Percentiles rank a stretch among this genome's conserved stretches.
Conservation (phyloP, 2,888 invertebrate species). For the Netelia melanura region DNA sequence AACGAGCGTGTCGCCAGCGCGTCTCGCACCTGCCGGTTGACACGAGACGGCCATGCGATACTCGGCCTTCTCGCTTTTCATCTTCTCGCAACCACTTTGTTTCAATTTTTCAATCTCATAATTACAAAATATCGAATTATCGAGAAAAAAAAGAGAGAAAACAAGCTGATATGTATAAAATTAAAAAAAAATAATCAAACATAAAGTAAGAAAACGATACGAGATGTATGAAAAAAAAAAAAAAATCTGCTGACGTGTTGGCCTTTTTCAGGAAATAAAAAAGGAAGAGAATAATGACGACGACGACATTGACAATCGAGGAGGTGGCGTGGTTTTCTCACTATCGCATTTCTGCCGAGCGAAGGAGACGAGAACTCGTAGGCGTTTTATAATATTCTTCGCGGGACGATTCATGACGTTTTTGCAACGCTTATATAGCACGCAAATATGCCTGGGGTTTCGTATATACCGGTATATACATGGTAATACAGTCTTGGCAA, state of each 20-base stretch:
- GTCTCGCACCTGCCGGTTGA: conserved; percentile 80
- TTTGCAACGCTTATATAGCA: conserved; percentile 20
- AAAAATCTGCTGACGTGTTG: background rate
- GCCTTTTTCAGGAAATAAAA: conserved; percentile 12
- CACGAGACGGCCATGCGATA: conserved; percentile 59
- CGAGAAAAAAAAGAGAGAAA: background rate
- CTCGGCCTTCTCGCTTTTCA: conserved; percentile 56
- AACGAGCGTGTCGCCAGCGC: conserved; percentile 68
- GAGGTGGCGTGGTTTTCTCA: conserved; percentile 17
- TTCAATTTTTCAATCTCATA: conserved; percentile 23
- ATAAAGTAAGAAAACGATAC: background rate
- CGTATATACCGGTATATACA: background rate
- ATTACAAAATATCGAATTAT: conserved; percentile 6
- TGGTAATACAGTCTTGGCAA: background rate
- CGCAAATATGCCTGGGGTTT: background rate
- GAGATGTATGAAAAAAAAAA: background rate
- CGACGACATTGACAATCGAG: conserved; percentile 12
- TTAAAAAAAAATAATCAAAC: background rate
- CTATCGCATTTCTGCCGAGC: conserved; percentile 41
- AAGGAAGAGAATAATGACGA: conserved; percentile 4
- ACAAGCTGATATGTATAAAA: background rate
- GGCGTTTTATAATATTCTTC: conserved; percentile 18
- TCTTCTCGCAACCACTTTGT: conserved; percentile 38
- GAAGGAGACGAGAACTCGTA: conserved; percentile 6
- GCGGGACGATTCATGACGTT: conserved; percentile 10